Base-by-base conservation (phyloP, 2,888 invertebrate genomes). In the Cataglyphis rosenhaueri region DNA sequence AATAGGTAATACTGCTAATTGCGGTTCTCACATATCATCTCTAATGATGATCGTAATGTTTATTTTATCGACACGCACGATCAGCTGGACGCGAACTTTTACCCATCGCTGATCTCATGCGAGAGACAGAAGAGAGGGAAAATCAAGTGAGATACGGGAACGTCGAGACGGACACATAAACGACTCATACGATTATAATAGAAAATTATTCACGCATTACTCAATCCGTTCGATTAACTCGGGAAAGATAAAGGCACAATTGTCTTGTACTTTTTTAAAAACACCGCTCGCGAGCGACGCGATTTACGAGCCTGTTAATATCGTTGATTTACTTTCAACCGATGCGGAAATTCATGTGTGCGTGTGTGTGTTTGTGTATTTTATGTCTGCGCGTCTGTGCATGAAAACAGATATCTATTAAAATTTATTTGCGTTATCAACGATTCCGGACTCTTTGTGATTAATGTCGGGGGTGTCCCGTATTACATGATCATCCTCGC, bases 131-230 rank as follows among this genome's bases (percentile, higher is more conserved):
- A n/a, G 48, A 52, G 48, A 18, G 55, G 55, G 55, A 76, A 76
- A 66, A 66, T 55, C 12, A 62, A 62, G 66, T 59, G 78, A 66
- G 83, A 59, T 62, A 64, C 61, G 66, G 52, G 59, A 38, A 61
- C 64, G 32, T 18, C n/a, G 76, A 76, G 76, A 44, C 41, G 71
- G 64, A 70, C 35, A 62, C 66, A n/a, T 15, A 62, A 57, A 73
- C 81, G 82, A 74, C 62, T 74, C 75, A 76, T 76, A 70, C 64
- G 79, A 55, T 71, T 73, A 70, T 87, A 87, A 87, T 87, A 79
- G 87, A 83, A 84, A 87, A 86, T 87, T 87, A 87, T 86, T 87
- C 87, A 87, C 83, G 83, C 86, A 62, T 87, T 87, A 86, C 87
- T 84, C 87, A 86, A 82, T 76, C 86, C 86, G 82, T 74, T 86